phyloP scores from a whole-genome alignment of 1,140 invertebrate genomes.

The Pseudomyrmex cubaensis region DNA sequence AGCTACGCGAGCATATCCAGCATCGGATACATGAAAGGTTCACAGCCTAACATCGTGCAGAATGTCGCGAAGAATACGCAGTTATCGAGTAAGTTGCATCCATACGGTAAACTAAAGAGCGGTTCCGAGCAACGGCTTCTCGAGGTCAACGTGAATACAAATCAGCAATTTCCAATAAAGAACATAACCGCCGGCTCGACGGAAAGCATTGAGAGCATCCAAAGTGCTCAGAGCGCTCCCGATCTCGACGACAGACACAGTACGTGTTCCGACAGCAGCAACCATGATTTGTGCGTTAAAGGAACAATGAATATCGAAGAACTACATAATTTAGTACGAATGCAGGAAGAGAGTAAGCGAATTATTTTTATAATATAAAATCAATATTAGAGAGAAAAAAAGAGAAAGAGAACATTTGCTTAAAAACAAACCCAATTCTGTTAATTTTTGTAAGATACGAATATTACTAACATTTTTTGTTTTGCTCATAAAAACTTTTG shows the following conservation, averaged over 20 bases:
- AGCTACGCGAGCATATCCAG: conserved; percentile 46
- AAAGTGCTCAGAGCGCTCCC: conserved; percentile 82
- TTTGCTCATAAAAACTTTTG: no score
- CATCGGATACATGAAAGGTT: conserved; percentile 76
- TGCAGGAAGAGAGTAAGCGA: conserved; percentile 78
- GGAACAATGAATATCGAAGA: conserved; percentile 76
- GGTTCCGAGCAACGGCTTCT: conserved; percentile 78
- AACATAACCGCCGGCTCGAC: conserved; percentile 78
- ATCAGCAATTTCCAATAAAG: conserved; percentile 27
- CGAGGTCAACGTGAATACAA: conserved; percentile 63
- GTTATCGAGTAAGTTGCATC: conserved; percentile 64
- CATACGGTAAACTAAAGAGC: conserved; percentile 73
- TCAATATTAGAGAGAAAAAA: neutral
- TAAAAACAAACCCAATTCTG: no score
- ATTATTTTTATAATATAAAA: neutral
- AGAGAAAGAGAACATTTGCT: no score
- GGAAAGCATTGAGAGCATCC: conserved; percentile 83
- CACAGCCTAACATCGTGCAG: conserved; percentile 75
- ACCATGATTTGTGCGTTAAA: conserved; percentile 79
- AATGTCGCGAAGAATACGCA: conserved; percentile 64
- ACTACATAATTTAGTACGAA: conserved; percentile 76
- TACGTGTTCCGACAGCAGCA: conserved; percentile 80
- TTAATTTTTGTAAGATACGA: no score
- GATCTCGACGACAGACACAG: conserved; percentile 77
- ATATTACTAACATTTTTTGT: no score